Conservation (phyloP, 2,888 invertebrate genomes). For the Flexamia atlantica region DNA sequence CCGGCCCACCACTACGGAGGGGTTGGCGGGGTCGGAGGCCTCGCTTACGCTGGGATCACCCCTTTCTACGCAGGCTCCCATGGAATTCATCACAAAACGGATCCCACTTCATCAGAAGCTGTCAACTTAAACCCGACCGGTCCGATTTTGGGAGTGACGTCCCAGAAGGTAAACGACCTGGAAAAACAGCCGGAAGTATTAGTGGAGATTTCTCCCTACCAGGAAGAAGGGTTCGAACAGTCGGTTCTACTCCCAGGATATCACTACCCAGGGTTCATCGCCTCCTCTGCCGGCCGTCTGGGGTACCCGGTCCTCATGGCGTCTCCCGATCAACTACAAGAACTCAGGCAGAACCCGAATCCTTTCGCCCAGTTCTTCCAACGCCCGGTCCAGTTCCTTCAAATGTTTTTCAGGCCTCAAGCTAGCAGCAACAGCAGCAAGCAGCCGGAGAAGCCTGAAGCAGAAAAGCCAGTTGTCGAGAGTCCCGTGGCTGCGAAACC, state of each 20-base stretch:
- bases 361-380: constrained; percentile 21
- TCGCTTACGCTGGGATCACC: background rate
- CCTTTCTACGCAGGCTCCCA: background rate
- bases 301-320: background rate
- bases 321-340: constrained; percentile 17
- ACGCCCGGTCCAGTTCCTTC: constrained; percentile 8
- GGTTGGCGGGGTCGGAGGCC: background rate
- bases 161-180: background rate
- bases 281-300: background rate
- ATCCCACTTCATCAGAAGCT: too few species aligned
- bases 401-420: constrained; percentile 3
- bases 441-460: background rate
- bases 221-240: background rate
- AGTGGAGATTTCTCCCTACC: background rate
- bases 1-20: background rate
- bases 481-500: background rate
- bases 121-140: background rate
- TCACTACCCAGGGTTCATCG: constrained; percentile 12
- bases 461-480: background rate
- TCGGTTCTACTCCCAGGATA: background rate
- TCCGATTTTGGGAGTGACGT: background rate
- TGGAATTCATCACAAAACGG: background rate
- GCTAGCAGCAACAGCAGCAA: background rate
- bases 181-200: background rate
- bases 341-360: constrained; percentile 3